phyloP scores from a whole-genome alignment of 2,113 vertebrate species.

The Peromyscus maniculatus region DNA sequence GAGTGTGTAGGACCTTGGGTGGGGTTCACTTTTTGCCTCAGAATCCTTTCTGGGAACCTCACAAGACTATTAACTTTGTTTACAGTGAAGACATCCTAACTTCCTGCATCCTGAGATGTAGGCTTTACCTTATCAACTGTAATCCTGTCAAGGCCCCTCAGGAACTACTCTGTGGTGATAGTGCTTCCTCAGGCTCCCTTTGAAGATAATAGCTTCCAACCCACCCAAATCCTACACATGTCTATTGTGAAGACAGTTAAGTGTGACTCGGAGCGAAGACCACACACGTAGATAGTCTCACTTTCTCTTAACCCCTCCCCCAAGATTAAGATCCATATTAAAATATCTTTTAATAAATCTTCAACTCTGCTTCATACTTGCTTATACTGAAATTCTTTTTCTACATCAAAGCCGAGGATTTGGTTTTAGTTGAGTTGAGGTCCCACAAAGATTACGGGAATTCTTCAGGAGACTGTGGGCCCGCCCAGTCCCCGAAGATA shows the following conservation, averaged over 20 bases:
- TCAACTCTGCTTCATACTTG: neutral
- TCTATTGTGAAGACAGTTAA: neutral
- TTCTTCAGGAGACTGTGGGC: neutral
- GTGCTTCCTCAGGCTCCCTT: neutral
- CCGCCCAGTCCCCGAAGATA: no score
- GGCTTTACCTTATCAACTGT: neutral
- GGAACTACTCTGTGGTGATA: neutral
- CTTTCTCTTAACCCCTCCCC: neutral
- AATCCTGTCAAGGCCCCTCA: neutral
- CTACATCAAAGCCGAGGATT: neutral
- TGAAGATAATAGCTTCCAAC: constrained; percentile 4
- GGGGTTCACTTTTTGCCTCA: no score
- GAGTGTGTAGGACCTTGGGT: neutral
- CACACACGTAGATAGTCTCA: neutral
- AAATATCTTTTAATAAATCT: neutral
- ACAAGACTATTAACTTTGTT: neutral
- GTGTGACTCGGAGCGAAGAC: neutral
- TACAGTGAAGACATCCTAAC: neutral
- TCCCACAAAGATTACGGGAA: neutral
- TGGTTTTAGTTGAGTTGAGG: neutral
- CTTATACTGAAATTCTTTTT: neutral
- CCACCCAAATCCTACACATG: neutral
- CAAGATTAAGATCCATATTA: neutral
- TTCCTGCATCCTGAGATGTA: neutral
- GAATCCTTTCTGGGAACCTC: neutral